Evolutionary conservation across 2,113 vertebrate genomes (phyloP).

Genomic region (Brachirus orientalis): DNA sequence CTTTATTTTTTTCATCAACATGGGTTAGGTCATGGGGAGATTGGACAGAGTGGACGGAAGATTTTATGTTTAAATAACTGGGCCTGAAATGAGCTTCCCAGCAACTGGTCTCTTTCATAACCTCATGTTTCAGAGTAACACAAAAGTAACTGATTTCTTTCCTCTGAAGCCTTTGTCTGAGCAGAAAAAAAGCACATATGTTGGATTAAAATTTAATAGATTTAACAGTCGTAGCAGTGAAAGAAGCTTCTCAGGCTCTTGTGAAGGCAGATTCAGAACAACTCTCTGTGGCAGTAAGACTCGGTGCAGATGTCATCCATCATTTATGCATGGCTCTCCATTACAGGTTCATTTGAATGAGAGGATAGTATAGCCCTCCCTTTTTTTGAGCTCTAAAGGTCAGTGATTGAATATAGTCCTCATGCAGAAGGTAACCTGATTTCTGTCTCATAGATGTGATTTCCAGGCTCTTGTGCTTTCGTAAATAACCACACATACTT

Average conservation of each 20-base stretch:
- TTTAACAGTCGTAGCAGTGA: background rate
- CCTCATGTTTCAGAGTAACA: background rate
- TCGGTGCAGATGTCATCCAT: constrained; percentile 69
- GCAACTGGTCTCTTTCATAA: background rate
- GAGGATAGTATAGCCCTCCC: constrained; percentile 35
- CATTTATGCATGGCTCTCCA: constrained; percentile 74
- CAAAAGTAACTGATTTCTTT: background rate
- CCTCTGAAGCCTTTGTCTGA: background rate
- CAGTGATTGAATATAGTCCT: constrained; percentile 75
- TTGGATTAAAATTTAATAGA: background rate
- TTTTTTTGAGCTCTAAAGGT: constrained; percentile 68
- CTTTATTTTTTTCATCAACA: too few relatives aligned
- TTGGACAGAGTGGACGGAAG: too few relatives aligned
- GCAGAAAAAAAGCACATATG: background rate
- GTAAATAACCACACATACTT: constrained; percentile 54
- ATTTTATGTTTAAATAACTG: too few relatives aligned
- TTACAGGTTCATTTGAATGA: constrained; percentile 78
- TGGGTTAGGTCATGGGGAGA: too few relatives aligned
- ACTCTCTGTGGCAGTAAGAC: constrained; percentile 55
- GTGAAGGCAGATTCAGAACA: constrained; percentile 26
- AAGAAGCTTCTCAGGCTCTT: constrained; percentile 18
- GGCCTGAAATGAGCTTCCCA: too few relatives aligned
- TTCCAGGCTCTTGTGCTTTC: constrained; percentile 22
- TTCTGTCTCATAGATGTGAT: constrained; percentile 47
- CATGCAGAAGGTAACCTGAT: constrained; percentile 68